These are phyloP conservation scores for Amphiprion clarkii DNA, from an alignment of 2,797 vertebrate species.

Conservation along the genomic window DNA sequence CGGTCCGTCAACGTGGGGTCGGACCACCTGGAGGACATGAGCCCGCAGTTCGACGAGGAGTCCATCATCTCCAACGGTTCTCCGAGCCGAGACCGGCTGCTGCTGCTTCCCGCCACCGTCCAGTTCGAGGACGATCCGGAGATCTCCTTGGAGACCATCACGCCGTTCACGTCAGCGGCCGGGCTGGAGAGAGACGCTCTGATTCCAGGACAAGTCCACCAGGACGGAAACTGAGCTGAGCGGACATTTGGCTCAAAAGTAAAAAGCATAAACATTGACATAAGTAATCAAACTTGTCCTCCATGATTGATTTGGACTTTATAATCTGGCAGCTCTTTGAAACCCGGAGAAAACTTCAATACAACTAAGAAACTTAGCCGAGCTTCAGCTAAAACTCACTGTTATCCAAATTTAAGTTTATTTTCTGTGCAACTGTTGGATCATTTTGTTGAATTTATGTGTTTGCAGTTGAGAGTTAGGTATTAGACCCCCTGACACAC, in stretches of 20 bases:
- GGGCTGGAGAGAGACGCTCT: slow-evolving; percentile 54
- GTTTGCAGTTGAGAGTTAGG: neutral
- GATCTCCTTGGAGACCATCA: slow-evolving; percentile 76
- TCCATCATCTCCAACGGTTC: slow-evolving; percentile 71
- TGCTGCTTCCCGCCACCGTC: slow-evolving; percentile 68
- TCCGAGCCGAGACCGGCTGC: slow-evolving; percentile 35
- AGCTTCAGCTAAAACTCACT: neutral
- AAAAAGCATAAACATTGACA: neutral
- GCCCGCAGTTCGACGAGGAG: slow-evolving; percentile 62
- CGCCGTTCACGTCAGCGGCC: slow-evolving; percentile 64
- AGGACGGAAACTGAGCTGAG: slow-evolving; percentile 6
- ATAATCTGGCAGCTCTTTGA: no score
- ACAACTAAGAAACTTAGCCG: no score
- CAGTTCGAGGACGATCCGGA: slow-evolving; percentile 76
- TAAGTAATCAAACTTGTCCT: neutral
- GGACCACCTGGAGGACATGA: slow-evolving; percentile 55
- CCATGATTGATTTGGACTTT: neutral
- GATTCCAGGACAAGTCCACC: slow-evolving; percentile 75
- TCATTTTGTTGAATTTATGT: neutral
- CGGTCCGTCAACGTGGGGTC: slow-evolving; percentile 14
- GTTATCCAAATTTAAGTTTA: neutral
- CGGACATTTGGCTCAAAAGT: no score
- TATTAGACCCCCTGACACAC: no score
- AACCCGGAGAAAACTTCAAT: no score
- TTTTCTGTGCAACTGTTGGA: neutral